Evolutionary conservation across 2,888 invertebrate genomes (phyloP).

Genomic region (Leptothorax acervorum): DNA sequence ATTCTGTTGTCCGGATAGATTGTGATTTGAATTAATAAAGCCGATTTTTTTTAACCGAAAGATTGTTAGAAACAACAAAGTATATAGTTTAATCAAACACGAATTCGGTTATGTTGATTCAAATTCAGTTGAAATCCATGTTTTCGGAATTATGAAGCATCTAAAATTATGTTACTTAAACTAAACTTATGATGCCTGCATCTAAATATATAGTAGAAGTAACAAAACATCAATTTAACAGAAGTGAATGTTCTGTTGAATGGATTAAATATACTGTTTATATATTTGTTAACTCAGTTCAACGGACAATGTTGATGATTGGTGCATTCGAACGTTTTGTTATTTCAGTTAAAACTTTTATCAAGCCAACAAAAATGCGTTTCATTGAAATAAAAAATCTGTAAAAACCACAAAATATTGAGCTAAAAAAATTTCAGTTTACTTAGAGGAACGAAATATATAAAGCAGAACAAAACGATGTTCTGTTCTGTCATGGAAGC

Average conservation of each 20-base stretch:
- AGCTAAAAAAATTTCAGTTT: neutral
- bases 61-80: neutral
- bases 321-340: neutral
- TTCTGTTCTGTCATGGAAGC: too few relatives aligned
- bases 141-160: neutral
- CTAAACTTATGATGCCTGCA: neutral
- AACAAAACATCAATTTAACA: neutral
- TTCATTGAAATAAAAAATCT: neutral
- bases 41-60: too few relatives aligned
- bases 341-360: neutral
- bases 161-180: neutral
- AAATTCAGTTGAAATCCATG: neutral
- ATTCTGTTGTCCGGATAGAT: too few relatives aligned
- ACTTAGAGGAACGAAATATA: neutral
- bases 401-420: neutral
- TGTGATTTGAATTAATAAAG: too few relatives aligned
- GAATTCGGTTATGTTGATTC: neutral
- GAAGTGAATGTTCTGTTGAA: neutral
- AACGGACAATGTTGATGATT: neutral
- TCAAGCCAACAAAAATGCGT: neutral
- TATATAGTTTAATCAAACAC: neutral
- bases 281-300: neutral
- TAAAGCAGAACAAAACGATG: neutral
- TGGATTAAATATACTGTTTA: conserved; percentile 5
- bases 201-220: neutral